A percentile compares a stretch with the other conserved stretches of the same genome.
Evolutionary conservation across 2,888 invertebrate genomes (phyloP).

Genomic region (Gnatocerus cornutus): DNA sequence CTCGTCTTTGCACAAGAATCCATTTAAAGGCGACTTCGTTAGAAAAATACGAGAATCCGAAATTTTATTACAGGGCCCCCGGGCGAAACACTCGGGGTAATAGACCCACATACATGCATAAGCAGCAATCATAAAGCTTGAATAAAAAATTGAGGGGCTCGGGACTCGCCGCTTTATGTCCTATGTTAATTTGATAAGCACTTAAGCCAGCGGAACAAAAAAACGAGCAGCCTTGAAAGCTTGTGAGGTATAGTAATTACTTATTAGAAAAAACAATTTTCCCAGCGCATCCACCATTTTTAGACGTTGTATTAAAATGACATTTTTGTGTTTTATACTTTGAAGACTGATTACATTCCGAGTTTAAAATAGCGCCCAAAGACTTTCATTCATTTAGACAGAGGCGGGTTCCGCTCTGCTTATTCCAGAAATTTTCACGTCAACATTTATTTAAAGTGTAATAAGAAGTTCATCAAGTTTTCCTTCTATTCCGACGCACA

Average conservation of each 20-base stretch:
- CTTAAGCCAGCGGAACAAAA: conserved; percentile 12
- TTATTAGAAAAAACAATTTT: too few relatives aligned
- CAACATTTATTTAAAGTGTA: conserved; percentile 42
- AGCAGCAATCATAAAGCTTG: conserved; percentile 4
- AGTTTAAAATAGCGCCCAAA: neutral
- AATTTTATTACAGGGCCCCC: conserved; percentile 16
- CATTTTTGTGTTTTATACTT: too few relatives aligned
- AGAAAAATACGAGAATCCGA: conserved; percentile 6
- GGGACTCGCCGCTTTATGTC: conserved; percentile 8
- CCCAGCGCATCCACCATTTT: too few relatives aligned
- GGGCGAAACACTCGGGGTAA: neutral
- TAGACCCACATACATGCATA: conserved; percentile 7
- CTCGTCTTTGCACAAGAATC: conserved; percentile 1
- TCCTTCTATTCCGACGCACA: conserved; percentile 27
- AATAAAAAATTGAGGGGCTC: conserved; percentile 15
- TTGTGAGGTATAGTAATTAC: too few relatives aligned
- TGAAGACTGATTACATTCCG: too few relatives aligned
- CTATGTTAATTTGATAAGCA: conserved; percentile 26
- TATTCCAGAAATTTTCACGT: conserved; percentile 24
- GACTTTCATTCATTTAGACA: conserved; percentile 22
- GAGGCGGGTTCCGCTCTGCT: conserved; percentile 1
- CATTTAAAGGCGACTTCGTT: conserved; percentile 15
- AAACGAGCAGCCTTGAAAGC: neutral
- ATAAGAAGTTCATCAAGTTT: conserved; percentile 39
- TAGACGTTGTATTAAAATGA: too few relatives aligned